Evolutionary conservation across 2,113 vertebrate species (phyloP).

Genomic region (Anguilla japonica): DNA sequence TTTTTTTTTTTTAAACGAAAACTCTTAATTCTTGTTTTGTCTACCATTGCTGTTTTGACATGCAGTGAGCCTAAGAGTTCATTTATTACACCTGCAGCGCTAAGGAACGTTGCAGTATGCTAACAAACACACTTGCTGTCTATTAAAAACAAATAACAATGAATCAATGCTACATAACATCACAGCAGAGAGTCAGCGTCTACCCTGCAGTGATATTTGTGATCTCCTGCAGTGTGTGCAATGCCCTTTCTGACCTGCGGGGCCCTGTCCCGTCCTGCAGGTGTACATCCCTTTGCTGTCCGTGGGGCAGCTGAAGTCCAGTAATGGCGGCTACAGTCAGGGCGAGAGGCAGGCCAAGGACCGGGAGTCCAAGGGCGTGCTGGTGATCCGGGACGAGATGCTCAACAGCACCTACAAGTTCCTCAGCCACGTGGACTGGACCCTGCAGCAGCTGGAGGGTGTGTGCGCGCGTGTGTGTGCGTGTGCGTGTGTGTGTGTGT

Average conservation of each 20-base stretch:
- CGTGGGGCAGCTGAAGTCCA: slow-evolving; percentile 62
- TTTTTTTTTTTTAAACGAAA: too few species aligned
- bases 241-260: not conserved
- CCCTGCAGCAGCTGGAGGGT: slow-evolving; percentile 74
- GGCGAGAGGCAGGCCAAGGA: slow-evolving; percentile 23
- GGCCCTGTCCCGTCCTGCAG: slow-evolving; percentile 49
- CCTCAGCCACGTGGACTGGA: slow-evolving; percentile 61
- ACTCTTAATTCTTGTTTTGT: too few species aligned
- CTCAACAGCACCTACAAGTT: slow-evolving; percentile 75
- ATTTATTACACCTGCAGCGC: too few species aligned
- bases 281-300: slow-evolving; percentile 69
- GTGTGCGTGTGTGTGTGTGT: not conserved
- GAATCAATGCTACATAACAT: not conserved
- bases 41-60: too few species aligned
- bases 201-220: too few species aligned
- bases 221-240: not conserved
- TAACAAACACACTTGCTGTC: too few species aligned
- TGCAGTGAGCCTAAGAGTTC: too few species aligned
- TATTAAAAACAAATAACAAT: too few species aligned
- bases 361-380: slow-evolving; percentile 42
- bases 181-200: too few species aligned
- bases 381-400: slow-evolving; percentile 66
- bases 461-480: slow-evolving; percentile 27
- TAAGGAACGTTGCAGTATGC: too few species aligned
- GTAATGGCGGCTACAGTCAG: slow-evolving; percentile 18